Evolutionary conservation across 2,113 vertebrate genomes (phyloP).

Genomic region (Carassius gibelio): DNA sequence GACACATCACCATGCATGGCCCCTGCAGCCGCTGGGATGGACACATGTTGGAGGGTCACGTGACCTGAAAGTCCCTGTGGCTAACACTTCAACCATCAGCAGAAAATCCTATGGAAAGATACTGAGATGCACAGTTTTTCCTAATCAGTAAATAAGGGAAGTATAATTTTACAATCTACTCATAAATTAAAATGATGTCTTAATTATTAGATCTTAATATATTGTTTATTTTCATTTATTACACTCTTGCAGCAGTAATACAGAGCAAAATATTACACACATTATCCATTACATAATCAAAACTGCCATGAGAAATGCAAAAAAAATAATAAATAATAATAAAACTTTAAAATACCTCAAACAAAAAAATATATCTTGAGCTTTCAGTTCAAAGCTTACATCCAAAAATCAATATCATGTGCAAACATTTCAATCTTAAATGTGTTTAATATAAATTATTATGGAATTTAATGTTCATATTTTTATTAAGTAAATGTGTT

Average conservation of each 20-base stretch:
- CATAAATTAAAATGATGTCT: background rate
- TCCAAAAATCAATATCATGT: no score
- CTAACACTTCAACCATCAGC: conserved; percentile 41
- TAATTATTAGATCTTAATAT: background rate
- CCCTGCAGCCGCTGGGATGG: conserved; percentile 47
- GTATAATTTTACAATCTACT: background rate
- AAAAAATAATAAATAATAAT: background rate
- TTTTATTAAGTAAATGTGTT: background rate
- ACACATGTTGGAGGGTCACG: conserved; percentile 54
- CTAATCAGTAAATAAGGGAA: background rate
- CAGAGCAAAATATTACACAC: background rate
- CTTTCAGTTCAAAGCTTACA: background rate
- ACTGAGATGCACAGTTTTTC: conserved; percentile 12
- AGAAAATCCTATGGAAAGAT: background rate
- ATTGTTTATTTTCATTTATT: background rate
- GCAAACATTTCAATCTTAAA: background rate
- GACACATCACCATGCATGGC: conserved; percentile 30
- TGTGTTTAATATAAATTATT: background rate
- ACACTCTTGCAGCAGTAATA: background rate
- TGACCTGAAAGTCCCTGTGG: conserved; percentile 48
- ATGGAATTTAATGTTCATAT: background rate
- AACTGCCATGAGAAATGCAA: background rate
- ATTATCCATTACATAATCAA: background rate
- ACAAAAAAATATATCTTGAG: background rate
- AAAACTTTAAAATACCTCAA: background rate